phyloP scores from a whole-genome alignment of 1,140 invertebrate genomes.

The Drosophila lini region DNA sequence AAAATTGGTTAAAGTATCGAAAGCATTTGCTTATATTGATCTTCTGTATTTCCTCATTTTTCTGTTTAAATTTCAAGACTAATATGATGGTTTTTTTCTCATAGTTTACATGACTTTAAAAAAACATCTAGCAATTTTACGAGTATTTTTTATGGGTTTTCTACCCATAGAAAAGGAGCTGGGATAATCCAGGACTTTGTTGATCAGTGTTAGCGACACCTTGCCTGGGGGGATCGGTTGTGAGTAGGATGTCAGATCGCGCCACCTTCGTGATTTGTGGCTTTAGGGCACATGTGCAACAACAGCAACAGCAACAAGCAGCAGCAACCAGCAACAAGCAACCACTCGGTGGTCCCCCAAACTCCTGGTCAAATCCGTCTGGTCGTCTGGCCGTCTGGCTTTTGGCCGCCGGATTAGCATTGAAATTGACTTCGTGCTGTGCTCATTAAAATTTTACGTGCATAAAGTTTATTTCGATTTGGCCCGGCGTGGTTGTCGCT shows the following conservation, averaged over 20 bases:
- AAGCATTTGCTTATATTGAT: background rate
- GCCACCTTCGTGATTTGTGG: conserved; percentile 81
- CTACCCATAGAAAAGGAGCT: background rate
- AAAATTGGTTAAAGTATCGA: background rate
- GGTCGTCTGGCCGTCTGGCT: conserved; percentile 43
- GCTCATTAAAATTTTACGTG: conserved; percentile 83
- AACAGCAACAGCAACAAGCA: conserved; percentile 30
- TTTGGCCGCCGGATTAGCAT: conserved; percentile 80
- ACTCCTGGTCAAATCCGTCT: conserved; percentile 64
- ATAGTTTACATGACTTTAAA: background rate
- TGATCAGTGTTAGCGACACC: conserved; percentile 57
- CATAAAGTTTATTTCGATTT: conserved; percentile 82
- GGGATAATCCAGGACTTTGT: background rate
- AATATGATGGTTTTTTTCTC: background rate
- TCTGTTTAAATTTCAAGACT: background rate
- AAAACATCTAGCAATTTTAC: background rate
- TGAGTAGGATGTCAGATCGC: conserved; percentile 77
- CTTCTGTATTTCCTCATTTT: background rate
- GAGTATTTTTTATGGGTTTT: background rate
- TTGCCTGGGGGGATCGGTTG: conserved; percentile 58
- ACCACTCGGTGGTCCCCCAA: conserved; percentile 57
- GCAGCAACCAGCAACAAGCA: conserved; percentile 7
- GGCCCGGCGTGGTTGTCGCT: conserved; percentile 44
- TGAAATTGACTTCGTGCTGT: conserved; percentile 83
- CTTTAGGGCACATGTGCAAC: conserved; percentile 71